Evolutionary conservation across 2,888 invertebrate genomes (phyloP).

Genomic region (Capitulum mitella): DNA sequence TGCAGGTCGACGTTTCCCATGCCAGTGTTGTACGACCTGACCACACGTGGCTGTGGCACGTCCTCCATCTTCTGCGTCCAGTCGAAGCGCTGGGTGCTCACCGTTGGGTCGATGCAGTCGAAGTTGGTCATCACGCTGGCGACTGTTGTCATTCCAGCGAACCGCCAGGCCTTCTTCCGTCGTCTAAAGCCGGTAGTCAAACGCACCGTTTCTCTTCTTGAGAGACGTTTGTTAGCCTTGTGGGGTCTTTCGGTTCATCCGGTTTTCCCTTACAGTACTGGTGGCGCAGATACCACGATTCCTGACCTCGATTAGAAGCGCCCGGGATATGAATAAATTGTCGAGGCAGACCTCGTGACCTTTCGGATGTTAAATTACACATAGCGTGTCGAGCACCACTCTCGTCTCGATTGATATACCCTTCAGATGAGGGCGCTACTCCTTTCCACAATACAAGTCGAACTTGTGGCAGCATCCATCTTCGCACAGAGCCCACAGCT

Average conservation of each 20-base stretch:
- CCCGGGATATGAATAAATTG: neutral
- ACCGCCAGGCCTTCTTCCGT: neutral
- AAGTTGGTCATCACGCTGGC: constrained; percentile 5
- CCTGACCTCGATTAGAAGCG: neutral
- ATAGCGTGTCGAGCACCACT: neutral
- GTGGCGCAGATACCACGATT: neutral
- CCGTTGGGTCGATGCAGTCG: neutral
- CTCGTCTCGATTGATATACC: neutral
- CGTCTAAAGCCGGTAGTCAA: neutral
- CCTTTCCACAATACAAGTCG: neutral
- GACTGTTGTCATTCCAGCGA: neutral
- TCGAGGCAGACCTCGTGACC: neutral
- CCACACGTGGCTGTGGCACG: too few relatives aligned
- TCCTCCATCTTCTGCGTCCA: too few relatives aligned
- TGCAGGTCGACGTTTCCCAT: too few relatives aligned
- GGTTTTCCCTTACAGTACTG: neutral
- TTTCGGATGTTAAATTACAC: neutral
- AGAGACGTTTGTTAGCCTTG: neutral
- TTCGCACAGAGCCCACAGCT: neutral
- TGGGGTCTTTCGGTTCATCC: neutral
- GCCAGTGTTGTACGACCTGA: too few relatives aligned
- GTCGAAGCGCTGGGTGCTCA: too few relatives aligned
- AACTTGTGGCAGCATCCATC: neutral
- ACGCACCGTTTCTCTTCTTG: neutral
- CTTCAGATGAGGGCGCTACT: neutral